Evolutionary conservation across 2,113 vertebrate genomes (phyloP), one percentile per base, ranked within the genome.

Genomic region (Sinocyclocheilus maitianheensis): DNA sequence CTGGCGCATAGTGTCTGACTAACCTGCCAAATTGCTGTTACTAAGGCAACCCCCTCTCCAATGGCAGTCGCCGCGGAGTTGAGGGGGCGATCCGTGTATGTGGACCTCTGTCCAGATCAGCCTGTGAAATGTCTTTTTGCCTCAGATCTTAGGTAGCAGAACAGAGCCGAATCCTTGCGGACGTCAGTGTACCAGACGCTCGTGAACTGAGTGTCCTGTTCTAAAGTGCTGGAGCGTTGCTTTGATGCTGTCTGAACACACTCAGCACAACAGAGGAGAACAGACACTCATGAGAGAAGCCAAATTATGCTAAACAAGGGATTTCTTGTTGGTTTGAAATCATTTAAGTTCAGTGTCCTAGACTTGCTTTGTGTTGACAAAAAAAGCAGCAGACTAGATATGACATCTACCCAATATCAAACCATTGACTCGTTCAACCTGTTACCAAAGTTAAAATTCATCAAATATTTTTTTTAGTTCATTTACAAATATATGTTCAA

Each of bases 11-110:
- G 37, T 67, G 22, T 85, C 75, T 77, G 84, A 77, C 74, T 78
- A 67, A 46, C 75, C 62, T 85, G 75, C 62, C 18, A 55, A 77
- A 69, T 63, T 67, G 62, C 75, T 63, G 84, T 85, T 85, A 77
- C 84, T 78, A 78, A 48, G 84, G 84, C 84, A 85, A 85, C 84
- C 34, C 37, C 74, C 40, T 53, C 11, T 77, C 60, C 51, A 51
- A 37, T 67, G 84, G 74, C 60, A 34, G 43, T 10, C 20, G 4
- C 20, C 12, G 11, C 13, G 24, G 43, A 67, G 60, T 46, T 51
- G 75, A 77, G 84, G 75, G 63, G 84, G 60, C 74, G n/a, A 51
- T 67, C n/a, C 7, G 26, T 40, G 22, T 40, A 46, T 55, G 43
- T 48, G 34, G 84, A 86, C 84, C 67, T 81, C n/a, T 81, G 84